A percentile compares a stretch with the other conserved stretches of the same genome.
Conservation (phyloP, 2,113 vertebrate genomes). For the Callipepla squamata region DNA sequence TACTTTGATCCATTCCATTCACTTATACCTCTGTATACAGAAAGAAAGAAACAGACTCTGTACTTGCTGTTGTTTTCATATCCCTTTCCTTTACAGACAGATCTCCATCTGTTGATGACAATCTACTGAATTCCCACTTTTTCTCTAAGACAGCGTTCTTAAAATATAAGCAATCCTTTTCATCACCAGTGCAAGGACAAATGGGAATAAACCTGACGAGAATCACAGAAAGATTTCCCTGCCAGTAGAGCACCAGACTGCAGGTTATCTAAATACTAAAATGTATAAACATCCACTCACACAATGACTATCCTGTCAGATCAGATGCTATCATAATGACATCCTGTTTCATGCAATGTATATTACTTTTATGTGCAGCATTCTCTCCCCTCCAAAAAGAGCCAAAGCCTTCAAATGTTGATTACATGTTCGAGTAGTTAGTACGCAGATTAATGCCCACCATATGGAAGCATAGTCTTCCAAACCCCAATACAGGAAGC, state of each 20-base stretch:
- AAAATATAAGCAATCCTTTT: neutral
- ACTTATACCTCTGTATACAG: neutral
- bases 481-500: neutral
- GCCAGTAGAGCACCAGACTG: neutral
- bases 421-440: neutral
- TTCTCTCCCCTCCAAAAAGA: neutral
- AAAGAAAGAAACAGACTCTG: neutral
- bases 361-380: neutral
- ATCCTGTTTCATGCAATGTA: neutral
- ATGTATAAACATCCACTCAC: neutral
- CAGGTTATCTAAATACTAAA: neutral
- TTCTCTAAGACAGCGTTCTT: neutral
- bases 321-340: neutral
- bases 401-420: neutral
- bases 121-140: neutral
- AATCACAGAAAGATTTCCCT: neutral
- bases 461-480: neutral
- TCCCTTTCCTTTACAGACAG: neutral
- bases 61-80: slow-evolving; percentile 3
- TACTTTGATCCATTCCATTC: neutral
- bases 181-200: neutral
- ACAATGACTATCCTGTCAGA: neutral
- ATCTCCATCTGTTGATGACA: neutral
- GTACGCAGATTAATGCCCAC: neutral
- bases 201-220: neutral